phyloP scores from a whole-genome alignment of 2,113 vertebrate species.

The Miniopterus natalensis region DNA sequence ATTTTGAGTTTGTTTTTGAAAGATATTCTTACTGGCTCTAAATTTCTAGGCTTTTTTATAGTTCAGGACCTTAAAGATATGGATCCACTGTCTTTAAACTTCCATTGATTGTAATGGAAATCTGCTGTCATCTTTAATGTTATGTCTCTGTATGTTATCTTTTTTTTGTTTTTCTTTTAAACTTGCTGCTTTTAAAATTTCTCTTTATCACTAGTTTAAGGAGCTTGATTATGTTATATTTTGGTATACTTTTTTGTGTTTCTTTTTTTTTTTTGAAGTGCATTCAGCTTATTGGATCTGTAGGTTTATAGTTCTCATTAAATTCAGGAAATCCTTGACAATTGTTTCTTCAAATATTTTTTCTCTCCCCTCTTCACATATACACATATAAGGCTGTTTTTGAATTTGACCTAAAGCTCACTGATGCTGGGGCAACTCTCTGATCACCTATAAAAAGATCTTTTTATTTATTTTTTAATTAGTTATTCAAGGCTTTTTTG shows the following conservation, averaged over 20 bases:
- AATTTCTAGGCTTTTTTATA: background rate
- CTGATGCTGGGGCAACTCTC: background rate
- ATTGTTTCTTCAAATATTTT: background rate
- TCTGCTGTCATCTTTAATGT: background rate
- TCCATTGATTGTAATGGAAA: background rate
- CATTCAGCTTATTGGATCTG: background rate
- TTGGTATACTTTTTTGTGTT: background rate
- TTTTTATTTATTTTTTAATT: background rate
- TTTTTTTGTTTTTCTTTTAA: background rate
- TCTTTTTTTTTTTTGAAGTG: background rate
- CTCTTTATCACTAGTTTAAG: background rate
- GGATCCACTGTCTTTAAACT: background rate
- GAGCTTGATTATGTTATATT: background rate
- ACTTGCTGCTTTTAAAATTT: background rate
- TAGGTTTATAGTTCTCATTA: background rate
- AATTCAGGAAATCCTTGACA: background rate
- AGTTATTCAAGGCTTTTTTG: background rate
- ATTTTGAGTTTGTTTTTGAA: slow-evolving; percentile 12
- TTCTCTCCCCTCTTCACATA: background rate
- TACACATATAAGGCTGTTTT: background rate
- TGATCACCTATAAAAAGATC: background rate
- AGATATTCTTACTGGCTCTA: background rate
- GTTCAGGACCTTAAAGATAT: background rate
- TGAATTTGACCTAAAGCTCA: background rate
- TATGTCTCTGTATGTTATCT: background rate